Evolutionary conservation across 2,113 vertebrate species (phyloP).

Genomic region (Zosterops pallidus): DNA sequence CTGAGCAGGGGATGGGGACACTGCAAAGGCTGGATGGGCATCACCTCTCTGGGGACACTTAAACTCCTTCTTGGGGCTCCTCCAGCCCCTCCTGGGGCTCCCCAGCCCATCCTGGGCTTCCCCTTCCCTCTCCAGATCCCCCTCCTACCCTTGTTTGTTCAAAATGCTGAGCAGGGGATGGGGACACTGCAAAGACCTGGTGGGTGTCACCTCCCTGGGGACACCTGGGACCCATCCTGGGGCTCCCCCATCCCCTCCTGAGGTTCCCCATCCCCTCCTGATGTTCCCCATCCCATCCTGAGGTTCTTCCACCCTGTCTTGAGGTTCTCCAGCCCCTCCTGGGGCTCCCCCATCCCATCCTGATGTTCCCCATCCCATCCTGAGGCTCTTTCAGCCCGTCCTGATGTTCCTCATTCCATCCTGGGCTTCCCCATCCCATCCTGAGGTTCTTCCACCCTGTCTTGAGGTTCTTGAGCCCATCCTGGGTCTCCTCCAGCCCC

Average conservation of each 20-base stretch:
- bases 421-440: too few relatives aligned
- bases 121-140: not conserved
- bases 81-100: rapidly evolving
- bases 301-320: too few relatives aligned
- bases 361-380: too few relatives aligned
- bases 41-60: not conserved
- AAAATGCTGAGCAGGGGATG: rapidly evolving
- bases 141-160: rapidly evolving
- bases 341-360: too few relatives aligned
- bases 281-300: too few relatives aligned
- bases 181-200: rapidly evolving
- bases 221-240: not conserved
- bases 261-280: too few relatives aligned
- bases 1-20: not conserved
- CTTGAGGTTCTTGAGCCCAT: too few relatives aligned
- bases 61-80: too few relatives aligned
- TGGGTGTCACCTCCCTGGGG: not conserved
- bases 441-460: too few relatives aligned
- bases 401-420: too few relatives aligned
- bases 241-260: not conserved
- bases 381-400: too few relatives aligned
- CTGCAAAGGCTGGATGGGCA: rapidly evolving
- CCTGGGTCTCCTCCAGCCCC: too few relatives aligned
- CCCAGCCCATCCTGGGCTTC: not conserved
- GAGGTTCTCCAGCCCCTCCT: not conserved